These are phyloP conservation scores for Abrostola triplasia DNA, from an alignment of 2,888 invertebrate genomes.

Conservation along the genomic window DNA sequence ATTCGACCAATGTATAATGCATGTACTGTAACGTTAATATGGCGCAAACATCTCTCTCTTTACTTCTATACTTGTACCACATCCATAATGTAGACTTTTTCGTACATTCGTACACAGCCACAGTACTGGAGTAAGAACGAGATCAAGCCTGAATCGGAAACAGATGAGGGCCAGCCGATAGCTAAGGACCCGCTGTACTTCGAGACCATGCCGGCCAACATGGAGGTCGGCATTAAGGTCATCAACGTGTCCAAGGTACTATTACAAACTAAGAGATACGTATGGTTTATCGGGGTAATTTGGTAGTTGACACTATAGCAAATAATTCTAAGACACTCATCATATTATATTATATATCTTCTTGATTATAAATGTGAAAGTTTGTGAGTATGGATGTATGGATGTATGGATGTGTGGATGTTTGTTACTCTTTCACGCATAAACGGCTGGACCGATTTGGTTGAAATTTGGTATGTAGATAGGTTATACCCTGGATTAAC, in stretches of 20 bases:
- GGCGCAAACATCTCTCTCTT: slow-evolving; percentile 10
- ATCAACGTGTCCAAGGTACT: slow-evolving; percentile 76
- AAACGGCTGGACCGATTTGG: too few species aligned
- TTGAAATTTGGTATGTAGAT: too few species aligned
- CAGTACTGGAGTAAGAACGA: slow-evolving; percentile 69
- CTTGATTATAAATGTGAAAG: too few species aligned
- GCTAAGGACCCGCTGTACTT: slow-evolving; percentile 51
- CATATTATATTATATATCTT: too few species aligned
- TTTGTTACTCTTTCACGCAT: too few species aligned
- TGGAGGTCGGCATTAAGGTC: slow-evolving; percentile 74
- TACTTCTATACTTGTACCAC: not conserved
- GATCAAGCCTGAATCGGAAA: slow-evolving; percentile 57
- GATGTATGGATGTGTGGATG: too few species aligned
- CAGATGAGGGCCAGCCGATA: slow-evolving; percentile 57
- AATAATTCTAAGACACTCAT: too few species aligned
- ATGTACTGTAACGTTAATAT: not conserved
- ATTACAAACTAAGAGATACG: not conserved
- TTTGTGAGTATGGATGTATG: too few species aligned
- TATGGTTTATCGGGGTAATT: not conserved
- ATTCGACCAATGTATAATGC: too few species aligned
- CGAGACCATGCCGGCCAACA: slow-evolving; percentile 61
- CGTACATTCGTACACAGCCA: slow-evolving; percentile 50
- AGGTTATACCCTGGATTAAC: too few species aligned
- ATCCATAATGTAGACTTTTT: not conserved
- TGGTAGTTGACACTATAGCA: not conserved